Evolutionary conservation across 2,797 vertebrate genomes (phyloP), one percentile per base, ranked within the genome.

Genomic region (Serranus cabrilla): DNA sequence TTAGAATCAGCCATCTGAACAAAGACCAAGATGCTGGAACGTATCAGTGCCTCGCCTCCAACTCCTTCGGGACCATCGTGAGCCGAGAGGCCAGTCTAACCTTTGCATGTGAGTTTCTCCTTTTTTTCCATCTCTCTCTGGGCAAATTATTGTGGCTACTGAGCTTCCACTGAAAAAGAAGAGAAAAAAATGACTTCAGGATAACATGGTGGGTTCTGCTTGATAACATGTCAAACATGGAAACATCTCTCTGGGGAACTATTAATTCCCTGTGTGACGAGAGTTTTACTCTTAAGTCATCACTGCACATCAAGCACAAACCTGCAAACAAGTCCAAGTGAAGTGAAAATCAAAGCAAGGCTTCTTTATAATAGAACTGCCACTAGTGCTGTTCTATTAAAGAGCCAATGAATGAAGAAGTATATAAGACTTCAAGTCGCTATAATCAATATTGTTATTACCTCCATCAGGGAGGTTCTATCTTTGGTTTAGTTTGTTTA

Each of bases 21-120:
- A 96, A 96, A 94, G 97, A 95, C 85, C 95, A 93, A 71, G 97
- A 99, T 55, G 85, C 96, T 61, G 98, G 98, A 47, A 97, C 91
- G 0, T 99, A 98, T 93, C 98, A 99, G 91, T 99, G 98, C 92
- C 94, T 97, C 70, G 97, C 97, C 82, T 96, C 96, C 90, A 99
- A 98, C 88, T 95, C 97, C 0, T 96, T 98, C 0, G 98, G 98
- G 91, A 98, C 97, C 10, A 94, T 98, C 5, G 93, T 98, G 88
- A 99, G 98, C 95, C 95, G 96, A 88, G 96, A 98, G 91, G 97
- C 98, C 76, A 94, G 93, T 80, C 96, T 99, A 75, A 97, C 96
- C 86, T 99, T 99, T 92, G 97, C 98, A 64, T 99, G 98, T 99
- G 89, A 98, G 98, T 98, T 51, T 57, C 8, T 56, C 62, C 61